These are phyloP conservation scores for Catalaphyllia jardinei DNA, from an alignment of 64 coral and sea anemone species.

Conservation along the genomic window DNA sequence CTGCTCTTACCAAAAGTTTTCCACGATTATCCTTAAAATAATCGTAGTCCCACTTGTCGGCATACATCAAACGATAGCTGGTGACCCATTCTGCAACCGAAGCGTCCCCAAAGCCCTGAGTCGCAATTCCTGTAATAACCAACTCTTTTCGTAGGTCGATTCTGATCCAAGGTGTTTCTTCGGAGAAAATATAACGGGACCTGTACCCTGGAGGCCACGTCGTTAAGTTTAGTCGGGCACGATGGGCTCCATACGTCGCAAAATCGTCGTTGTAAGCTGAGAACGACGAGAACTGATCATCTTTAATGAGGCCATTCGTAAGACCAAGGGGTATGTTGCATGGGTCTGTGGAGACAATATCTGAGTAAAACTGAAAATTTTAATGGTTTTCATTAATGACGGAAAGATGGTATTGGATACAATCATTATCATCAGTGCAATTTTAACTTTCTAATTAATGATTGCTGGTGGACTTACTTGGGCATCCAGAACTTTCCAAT, in stretches of 20 bases:
- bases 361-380: neutral
- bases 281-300: conserved; percentile 26
- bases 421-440: no score
- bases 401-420: no score
- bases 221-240: conserved; percentile 29
- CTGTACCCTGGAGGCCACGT: conserved; percentile 50
- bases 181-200: neutral
- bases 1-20: neutral
- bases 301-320: conserved; percentile 34
- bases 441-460: neutral
- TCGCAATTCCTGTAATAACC: conserved; percentile 58
- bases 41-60: neutral
- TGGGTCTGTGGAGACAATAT: conserved; percentile 4
- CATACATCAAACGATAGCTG: conserved; percentile 35
- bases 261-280: conserved; percentile 25
- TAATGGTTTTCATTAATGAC: neutral
- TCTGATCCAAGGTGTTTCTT: conserved; percentile 17
- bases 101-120: conserved; percentile 53
- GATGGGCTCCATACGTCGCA: conserved; percentile 22
- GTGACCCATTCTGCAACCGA: conserved; percentile 54
- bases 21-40: neutral
- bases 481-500: neutral
- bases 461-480: conserved; percentile 13
- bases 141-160: conserved; percentile 29
- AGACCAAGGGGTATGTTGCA: conserved; percentile 44